phyloP scores from a whole-genome alignment of 2,797 vertebrate species.

The Chrysocyon brachyurus region DNA sequence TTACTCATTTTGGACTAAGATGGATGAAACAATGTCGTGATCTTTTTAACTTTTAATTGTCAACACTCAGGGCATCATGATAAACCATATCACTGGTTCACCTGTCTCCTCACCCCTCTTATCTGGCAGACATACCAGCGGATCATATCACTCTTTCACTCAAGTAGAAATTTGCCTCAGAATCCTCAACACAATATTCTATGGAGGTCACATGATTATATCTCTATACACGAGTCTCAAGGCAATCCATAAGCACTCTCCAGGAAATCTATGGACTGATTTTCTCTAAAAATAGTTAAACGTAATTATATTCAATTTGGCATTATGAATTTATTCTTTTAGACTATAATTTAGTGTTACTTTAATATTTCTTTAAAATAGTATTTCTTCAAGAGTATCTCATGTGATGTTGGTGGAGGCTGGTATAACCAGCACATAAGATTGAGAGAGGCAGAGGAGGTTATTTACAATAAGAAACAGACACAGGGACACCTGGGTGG shows the following conservation, averaged over 20 bases:
- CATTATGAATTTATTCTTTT: not conserved
- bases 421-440: not conserved
- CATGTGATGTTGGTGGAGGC: not conserved
- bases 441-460: not conserved
- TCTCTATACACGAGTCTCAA: not conserved
- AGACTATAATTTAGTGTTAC: not conserved
- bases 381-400: slow-evolving; percentile 9
- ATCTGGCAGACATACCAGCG: not conserved
- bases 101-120: not conserved
- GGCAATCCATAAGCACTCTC: not conserved
- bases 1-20: not conserved
- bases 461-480: slow-evolving; percentile 31
- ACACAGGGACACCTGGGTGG: not conserved
- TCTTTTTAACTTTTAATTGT: not conserved
- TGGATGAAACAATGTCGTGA: not conserved
- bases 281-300: slow-evolving; percentile 20
- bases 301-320: not conserved
- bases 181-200: not conserved
- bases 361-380: slow-evolving; percentile 51
- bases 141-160: not conserved
- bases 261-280: not conserved
- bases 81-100: not conserved
- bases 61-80: not conserved
- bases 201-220: not conserved
- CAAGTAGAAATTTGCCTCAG: not conserved